These are phyloP conservation scores for Drosophila sturtevanti DNA, from an alignment of 1,140 invertebrate genomes.

Conservation along the genomic window DNA sequence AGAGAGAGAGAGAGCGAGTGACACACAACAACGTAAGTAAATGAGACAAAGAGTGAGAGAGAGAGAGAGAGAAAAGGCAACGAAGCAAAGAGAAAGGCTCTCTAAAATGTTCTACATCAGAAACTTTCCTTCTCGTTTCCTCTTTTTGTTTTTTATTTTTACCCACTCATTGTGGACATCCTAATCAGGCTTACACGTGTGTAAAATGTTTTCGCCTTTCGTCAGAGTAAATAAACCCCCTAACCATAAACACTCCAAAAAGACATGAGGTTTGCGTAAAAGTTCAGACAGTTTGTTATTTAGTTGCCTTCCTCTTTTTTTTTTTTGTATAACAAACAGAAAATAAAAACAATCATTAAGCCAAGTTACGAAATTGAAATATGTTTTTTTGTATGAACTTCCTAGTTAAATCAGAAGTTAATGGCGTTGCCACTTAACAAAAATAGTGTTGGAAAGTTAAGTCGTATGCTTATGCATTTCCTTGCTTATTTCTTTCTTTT, in stretches of 20 bases:
- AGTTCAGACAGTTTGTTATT: neutral
- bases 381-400: too few species aligned
- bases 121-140: neutral
- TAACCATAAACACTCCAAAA: slow-evolving; percentile 30
- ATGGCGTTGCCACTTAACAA: too few species aligned
- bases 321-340: neutral
- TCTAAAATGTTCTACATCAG: slow-evolving; percentile 4
- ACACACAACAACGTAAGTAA: neutral
- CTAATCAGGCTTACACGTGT: slow-evolving; percentile 59
- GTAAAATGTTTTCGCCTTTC: slow-evolving; percentile 43
- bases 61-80: slow-evolving; percentile 7
- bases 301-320: too few species aligned
- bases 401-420: neutral
- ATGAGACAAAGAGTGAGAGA: neutral
- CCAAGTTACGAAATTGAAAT: neutral
- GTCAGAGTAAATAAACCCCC: slow-evolving; percentile 32
- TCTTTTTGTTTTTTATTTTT: neutral
- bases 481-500: neutral
- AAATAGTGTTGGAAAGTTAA: too few species aligned
- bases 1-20: slow-evolving; percentile 5
- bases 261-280: neutral
- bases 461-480: neutral
- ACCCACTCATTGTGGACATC: slow-evolving; percentile 4
- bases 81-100: slow-evolving; percentile 9
- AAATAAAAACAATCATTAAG: neutral